Evolutionary conservation across 2,113 vertebrate species (phyloP).

Genomic region (Nanger granti): DNA sequence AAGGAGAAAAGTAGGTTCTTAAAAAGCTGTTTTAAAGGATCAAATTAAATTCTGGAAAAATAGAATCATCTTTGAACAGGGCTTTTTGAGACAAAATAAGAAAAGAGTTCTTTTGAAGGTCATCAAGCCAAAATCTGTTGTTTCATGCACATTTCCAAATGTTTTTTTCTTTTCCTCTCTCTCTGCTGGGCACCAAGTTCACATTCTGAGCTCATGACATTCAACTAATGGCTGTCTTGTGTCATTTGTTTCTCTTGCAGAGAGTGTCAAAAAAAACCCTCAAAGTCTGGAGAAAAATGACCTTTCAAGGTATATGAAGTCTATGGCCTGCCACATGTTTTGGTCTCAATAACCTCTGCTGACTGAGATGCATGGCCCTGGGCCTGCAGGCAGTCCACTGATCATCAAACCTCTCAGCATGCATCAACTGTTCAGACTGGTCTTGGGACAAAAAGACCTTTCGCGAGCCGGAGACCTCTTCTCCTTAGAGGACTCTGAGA

Average conservation of each 20-base stretch:
- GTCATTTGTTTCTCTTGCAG: conserved; percentile 53
- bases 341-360: not conserved
- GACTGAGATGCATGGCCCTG: not conserved
- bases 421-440: conserved; percentile 93
- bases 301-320: fast-evolving
- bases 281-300: not conserved
- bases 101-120: not conserved
- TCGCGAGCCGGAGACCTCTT: conserved; percentile 95
- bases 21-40: not conserved
- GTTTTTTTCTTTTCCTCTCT: not conserved
- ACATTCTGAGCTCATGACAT: not conserved
- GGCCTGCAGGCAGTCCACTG: not conserved
- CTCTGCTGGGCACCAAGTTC: not conserved
- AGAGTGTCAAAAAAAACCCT: not conserved
- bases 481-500: conserved; percentile 92
- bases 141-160: not conserved
- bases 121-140: not conserved
- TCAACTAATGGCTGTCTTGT: not conserved
- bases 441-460: conserved; percentile 92
- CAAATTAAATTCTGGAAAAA: not conserved
- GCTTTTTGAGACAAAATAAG: not conserved
- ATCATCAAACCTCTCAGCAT: conserved; percentile 70
- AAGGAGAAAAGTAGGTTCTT: not conserved
- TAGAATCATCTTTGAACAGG: not conserved
- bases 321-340: fast-evolving